Evolutionary conservation across 2,888 invertebrate genomes (phyloP), one percentile per base, ranked within the genome.

Genomic region (Chrysotoxum bicinctum): DNA sequence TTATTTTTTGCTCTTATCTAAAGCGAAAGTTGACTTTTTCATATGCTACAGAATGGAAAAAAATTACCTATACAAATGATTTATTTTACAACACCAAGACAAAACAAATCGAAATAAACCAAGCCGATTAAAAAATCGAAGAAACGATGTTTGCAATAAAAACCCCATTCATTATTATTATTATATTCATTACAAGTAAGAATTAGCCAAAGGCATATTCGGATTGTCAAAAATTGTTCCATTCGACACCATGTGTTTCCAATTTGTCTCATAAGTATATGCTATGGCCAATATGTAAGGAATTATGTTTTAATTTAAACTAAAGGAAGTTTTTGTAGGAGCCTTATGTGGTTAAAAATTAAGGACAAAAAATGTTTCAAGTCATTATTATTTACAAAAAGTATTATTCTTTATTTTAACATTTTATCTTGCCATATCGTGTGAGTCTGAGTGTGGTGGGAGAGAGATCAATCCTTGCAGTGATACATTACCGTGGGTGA

Each of bases 301-400:
- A 58, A 9, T 16, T 68, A 26, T 58, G 30, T 35, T 64, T 58
- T 9, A 26, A 40, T 50, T 64, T 35, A 10, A 69, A 69, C 40
- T 69, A 56, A 40, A 54, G 19, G 64, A 21, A 30, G 3, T 60
- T 52, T 60, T 35, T 10, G n/a, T 45, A 70, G 81, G 85, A 85
- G 85, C 85, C 76, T 85, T 85, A 85, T 85, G 85, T 81, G 85
- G 85, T 77, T 77, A 2, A 60, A 73, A 66, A 52, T 60, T 19
- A 45, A 72, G 50, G 50, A 79, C 64, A 69, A 40, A 58, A 75
- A 14, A 14, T 72, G 19, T 35, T 6, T 21, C 9, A 48, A 7
- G 10, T 54, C 30, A 69, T 56, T 73, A 54, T 40, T 84, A 80
- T 84, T 75, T 76, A 84, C 80, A 84, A 70, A 56, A 58, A 21